Percentiles rank a stretch among this genome's conserved stretches.
Evolutionary conservation across 2,888 invertebrate genomes (phyloP).

Genomic region (Agonopterix arenella): DNA sequence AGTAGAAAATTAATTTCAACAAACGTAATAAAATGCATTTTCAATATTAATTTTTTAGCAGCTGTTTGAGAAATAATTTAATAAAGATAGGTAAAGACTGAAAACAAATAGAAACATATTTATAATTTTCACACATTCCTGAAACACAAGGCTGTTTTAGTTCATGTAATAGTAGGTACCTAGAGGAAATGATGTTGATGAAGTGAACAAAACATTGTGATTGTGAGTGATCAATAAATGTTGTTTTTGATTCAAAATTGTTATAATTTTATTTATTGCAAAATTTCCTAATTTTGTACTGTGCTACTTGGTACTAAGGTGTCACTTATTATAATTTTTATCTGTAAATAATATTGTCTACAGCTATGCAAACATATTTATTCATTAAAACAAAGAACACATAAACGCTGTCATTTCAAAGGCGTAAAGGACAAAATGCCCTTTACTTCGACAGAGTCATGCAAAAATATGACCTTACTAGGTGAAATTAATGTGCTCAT

Average conservation of each 20-base stretch:
- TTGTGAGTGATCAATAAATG: conserved; percentile 57
- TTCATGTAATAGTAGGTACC: conserved; percentile 26
- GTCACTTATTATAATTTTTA: too few relatives aligned
- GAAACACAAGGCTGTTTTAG: conserved; percentile 60
- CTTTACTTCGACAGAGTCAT: too few relatives aligned
- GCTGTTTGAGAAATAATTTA: conserved; percentile 33
- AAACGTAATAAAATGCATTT: conserved; percentile 1
- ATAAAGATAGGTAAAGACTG: conserved; percentile 57
- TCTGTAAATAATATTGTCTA: too few relatives aligned
- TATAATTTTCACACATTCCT: conserved; percentile 56
- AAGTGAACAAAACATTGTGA: conserved; percentile 66
- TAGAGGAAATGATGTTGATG: conserved; percentile 14
- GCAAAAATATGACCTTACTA: too few relatives aligned
- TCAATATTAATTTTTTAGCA: conserved; percentile 14
- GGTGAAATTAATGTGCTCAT: too few relatives aligned
- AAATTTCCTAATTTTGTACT: too few relatives aligned
- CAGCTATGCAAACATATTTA: too few relatives aligned
- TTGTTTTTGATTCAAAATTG: conserved; percentile 26
- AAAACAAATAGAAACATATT: conserved; percentile 35
- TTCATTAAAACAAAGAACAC: too few relatives aligned
- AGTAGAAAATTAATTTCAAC: conserved; percentile 9
- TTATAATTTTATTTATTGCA: too few relatives aligned
- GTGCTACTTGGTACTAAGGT: too few relatives aligned
- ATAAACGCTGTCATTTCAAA: too few relatives aligned
- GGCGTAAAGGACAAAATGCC: too few relatives aligned